Base-by-base conservation (phyloP, 1,140 invertebrate species). In the Magallana angulata region DNA sequence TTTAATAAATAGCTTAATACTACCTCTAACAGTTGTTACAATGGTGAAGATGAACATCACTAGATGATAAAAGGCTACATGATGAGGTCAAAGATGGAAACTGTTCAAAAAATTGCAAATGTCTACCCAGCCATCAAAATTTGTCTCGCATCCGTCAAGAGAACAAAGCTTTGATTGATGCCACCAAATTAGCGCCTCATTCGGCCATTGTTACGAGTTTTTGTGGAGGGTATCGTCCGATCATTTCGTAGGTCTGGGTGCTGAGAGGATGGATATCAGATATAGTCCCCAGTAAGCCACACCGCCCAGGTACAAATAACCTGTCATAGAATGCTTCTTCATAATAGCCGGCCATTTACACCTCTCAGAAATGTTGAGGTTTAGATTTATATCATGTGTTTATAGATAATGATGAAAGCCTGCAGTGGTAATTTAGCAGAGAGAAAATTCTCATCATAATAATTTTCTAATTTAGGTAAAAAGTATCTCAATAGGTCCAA, bases 61-160 rank as follows among this genome's bases (percentile, higher is more conserved):
- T 36, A 36, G 36, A 36, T 36, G 36, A 36, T 36, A 36, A 1
- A 11, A 36, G 24, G 9, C 11, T 7, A 36, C 24, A 71, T 71
- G 24, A 71, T 71, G 36, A 71, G 18, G 8, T 71, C 12, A 71
- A 71, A 36, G 68, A 71, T 71, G 18, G 68, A 71, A 8, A 12
- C 24, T 71, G 68, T 71, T 36, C 24, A 71, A 71, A 71, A 30
- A 71, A 30, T 71, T 30, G 68, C 68, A 8, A 30, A 18, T 30
- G 68, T 71, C 68, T 71, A 71, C 18, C 8, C 24, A 9, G 24
- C 68, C 68, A 71, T 71, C 68, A 71, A 71, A 36, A 71, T 71
- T 30, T 71, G 68, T 71, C 68, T 71, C 68, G 24, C 68, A 71
- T 30, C 68, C 36, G 11, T 71, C 24, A 24, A 30, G 24, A 11